These are phyloP conservation scores for Lasioglossum figueresi DNA, from an alignment of 2,888 invertebrate species.

Conservation along the genomic window DNA sequence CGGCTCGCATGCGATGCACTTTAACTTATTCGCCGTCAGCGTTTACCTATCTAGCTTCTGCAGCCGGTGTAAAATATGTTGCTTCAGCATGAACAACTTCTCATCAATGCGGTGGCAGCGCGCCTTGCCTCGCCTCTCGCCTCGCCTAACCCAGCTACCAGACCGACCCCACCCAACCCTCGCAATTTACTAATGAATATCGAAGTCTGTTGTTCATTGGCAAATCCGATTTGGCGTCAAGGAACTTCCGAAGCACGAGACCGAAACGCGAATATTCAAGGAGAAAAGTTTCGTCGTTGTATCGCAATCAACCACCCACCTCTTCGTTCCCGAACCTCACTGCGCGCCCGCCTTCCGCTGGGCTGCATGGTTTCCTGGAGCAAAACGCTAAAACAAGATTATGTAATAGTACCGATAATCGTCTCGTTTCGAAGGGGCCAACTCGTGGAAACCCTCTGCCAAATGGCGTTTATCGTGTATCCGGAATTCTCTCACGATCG, in stretches of 20 bases:
- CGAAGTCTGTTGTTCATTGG: slow-evolving; percentile 67
- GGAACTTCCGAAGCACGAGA: slow-evolving; percentile 37
- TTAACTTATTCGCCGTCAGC: slow-evolving; percentile 78
- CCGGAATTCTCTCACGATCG: slow-evolving; percentile 17
- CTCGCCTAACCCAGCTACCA: not conserved
- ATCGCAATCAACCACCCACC: slow-evolving; percentile 20
- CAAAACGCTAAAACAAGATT: slow-evolving; percentile 38
- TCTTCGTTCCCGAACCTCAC: not conserved
- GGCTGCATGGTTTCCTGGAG: slow-evolving; percentile 43
- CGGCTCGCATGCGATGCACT: slow-evolving; percentile 80
- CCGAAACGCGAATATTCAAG: slow-evolving; percentile 49
- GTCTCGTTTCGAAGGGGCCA: not conserved
- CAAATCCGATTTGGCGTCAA: slow-evolving; percentile 50
- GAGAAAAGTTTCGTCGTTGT: slow-evolving; percentile 59
- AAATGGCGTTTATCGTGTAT: not conserved
- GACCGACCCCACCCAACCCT: slow-evolving; percentile 53
- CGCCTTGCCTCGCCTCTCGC: slow-evolving; percentile 44
- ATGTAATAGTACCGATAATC: slow-evolving; percentile 36
- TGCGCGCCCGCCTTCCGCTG: not conserved
- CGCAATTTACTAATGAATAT: slow-evolving; percentile 79
- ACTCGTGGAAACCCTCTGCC: not conserved
- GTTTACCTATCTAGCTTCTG: slow-evolving; percentile 65
- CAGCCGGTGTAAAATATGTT: slow-evolving; percentile 70
- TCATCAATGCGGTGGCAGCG: slow-evolving; percentile 57
- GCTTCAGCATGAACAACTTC: slow-evolving; percentile 71